Base-by-base conservation (phyloP, 2,113 vertebrate species). In the Phalacrocorax carbo region DNA sequence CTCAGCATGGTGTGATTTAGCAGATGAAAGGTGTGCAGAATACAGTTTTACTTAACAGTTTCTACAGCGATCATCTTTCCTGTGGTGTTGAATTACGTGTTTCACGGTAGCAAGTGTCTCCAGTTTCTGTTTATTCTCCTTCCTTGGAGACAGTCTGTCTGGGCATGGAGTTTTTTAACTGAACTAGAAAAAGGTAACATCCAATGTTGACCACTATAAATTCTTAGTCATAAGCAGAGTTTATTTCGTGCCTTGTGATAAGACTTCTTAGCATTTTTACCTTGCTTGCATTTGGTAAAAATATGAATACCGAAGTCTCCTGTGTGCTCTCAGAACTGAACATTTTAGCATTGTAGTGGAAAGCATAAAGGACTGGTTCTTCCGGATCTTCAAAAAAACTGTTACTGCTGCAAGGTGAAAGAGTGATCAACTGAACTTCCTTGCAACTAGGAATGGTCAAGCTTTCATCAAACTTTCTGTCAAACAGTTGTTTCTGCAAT, bases 71-170 rank as follows among this genome's bases (percentile, higher is more conserved):
- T 73, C 72, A 38, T 75, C 46, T 86, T 81, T 86, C 81, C 90
- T 91, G 70, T 44, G 60, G 77, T 83, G 86, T 86, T 97, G 83
- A 96, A 30, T 94, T 96, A 93, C 22, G 10, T 68, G 34, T 93
- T 97, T 90, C 73, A 89, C 70, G 64, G 62, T 57, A 75, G 58
- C 42, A 49, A 71, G 34, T 66, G 23, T 85, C 44, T 85, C 68
- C 80, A 84, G 36, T 88, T 91, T 82, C 61, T 70, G 69, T 94
- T 96, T 86, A 52, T 93, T 86, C 72, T 93, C 27, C 42, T 95
- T 95, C n/a, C 52, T 90, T 64, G 23, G 44, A 87, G 21, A 51
- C 11, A 46, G 38, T 62, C 65, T 88, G 42, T 82, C 71, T 7
- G 3, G 27, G 2, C 13, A 40, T 5, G 42, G 27, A 29, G 84